Conservation (phyloP, 2,888 invertebrate species). For the Plusia festucae region DNA sequence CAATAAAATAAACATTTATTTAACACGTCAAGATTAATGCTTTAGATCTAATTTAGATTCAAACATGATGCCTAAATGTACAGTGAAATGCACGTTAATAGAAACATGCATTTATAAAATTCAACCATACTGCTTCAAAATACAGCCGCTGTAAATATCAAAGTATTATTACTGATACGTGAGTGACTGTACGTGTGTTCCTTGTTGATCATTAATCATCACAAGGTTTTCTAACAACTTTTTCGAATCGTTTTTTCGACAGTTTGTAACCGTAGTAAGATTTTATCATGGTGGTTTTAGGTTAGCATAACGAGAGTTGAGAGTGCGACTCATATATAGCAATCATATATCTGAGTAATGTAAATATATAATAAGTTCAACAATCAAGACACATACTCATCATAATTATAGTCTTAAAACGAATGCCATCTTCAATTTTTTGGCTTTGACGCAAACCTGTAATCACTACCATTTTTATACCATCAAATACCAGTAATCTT, state of each 20-base stretch:
- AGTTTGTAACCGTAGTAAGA: neutral
- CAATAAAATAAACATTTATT: constrained; percentile 3
- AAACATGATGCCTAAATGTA: neutral
- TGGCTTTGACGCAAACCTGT: no score
- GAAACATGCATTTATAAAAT: neutral
- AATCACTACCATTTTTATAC: no score
- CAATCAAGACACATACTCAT: no score
- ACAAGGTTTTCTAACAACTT: constrained; percentile 4
- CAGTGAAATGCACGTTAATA: neutral
- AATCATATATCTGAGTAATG: no score
- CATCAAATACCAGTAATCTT: no score
- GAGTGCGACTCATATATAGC: no score
- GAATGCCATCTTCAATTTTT: no score
- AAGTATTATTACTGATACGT: neutral
- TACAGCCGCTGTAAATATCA: neutral
- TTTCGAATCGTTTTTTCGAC: neutral
- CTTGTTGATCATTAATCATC: constrained; percentile 7
- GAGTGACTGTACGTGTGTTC: neutral
- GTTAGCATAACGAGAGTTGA: neutral
- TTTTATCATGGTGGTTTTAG: neutral
- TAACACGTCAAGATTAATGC: neutral
- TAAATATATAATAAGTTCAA: no score
- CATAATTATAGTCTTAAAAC: no score
- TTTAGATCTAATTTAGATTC: constrained; percentile 4
- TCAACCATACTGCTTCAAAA: neutral